Base-by-base conservation (phyloP, 2,888 invertebrate species). In the Pachycephus smyrnensis region DNA sequence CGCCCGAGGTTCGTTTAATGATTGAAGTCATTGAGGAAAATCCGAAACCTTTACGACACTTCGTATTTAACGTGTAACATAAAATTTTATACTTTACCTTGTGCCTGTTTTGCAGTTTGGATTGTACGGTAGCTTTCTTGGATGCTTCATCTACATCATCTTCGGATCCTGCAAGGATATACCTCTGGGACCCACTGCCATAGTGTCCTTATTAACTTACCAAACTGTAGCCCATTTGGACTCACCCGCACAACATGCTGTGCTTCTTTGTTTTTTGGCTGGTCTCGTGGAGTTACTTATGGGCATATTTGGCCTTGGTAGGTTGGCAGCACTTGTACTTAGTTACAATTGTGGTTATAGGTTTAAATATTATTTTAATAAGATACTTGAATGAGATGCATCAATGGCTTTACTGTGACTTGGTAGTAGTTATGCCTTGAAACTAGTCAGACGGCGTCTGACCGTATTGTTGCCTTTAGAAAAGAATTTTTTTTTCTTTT, bases 91-190 rank as follows among this genome's bases (percentile, higher is more conserved):
- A 73, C 75, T 78, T 81, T 75, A 55, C 40, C 35, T 55, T 40
- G 71, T 75, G 73, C 69, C 68, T 31, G 69, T 83, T 82, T 79
- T 84, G 15, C 93, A 98, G 96, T 96, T 97, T 92, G 98, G 98
- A 71, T 93, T 98, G 76, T 98, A 98, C 92, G 96, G 97, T 76
- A 97, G 98, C n/a, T 98, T 98, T 92, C 92, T 98, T 88, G 97
- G 98, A 73, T 96, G 96, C 90, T 96, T 98, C 92, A 93, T 98
- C 81, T 98, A 98, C 93, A 96, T 97, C 86, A 92, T 98, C 84
- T 94, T 98, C 85, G 98, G 98, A 74, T 97, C 97, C 82, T 97
- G 97, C 89, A 97, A 97, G 91, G 98, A 98, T 90, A 96, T 98
- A 80, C 98, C 98, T 1, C 94, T 98, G 85, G 98, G 98, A 15